Evolutionary conservation across 2,797 vertebrate genomes (phyloP).

Genomic region (Amazona finschi): DNA sequence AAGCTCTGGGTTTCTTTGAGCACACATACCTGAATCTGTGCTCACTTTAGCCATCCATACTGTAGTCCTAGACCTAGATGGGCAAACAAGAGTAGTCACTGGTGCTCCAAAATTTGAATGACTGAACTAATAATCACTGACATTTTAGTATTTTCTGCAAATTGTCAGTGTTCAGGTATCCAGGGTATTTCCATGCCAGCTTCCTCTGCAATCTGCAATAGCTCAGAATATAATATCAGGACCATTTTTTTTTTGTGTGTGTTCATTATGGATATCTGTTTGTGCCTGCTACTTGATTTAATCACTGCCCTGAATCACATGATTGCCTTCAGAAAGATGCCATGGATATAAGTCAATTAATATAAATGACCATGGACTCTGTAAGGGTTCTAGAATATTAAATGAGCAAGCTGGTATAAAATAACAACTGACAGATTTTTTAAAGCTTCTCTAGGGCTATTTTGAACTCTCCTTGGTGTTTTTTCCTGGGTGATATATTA

Average conservation of each 20-base stretch:
- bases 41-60: not conserved
- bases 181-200: not conserved
- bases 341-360: constrained; percentile 19
- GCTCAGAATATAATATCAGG: not conserved
- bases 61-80: not conserved
- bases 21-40: not conserved
- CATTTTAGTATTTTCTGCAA: not conserved
- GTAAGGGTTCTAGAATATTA: constrained; percentile 10
- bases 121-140: not conserved
- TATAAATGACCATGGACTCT: not conserved
- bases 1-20: not conserved
- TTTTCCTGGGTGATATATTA: constrained; percentile 1
- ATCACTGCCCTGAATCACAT: not conserved
- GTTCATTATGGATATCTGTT: not conserved
- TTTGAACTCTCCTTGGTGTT: not conserved
- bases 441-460: not conserved
- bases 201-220: not conserved
- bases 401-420: constrained; percentile 1
- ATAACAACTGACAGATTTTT: not conserved
- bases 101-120: not conserved
- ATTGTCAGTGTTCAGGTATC: not conserved
- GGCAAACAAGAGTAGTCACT: not conserved
- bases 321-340: not conserved
- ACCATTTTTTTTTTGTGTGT: not conserved
- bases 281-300: not conserved